Conservation (phyloP, 2,888 invertebrate genomes). For the Allolobophora icterica region DNA sequence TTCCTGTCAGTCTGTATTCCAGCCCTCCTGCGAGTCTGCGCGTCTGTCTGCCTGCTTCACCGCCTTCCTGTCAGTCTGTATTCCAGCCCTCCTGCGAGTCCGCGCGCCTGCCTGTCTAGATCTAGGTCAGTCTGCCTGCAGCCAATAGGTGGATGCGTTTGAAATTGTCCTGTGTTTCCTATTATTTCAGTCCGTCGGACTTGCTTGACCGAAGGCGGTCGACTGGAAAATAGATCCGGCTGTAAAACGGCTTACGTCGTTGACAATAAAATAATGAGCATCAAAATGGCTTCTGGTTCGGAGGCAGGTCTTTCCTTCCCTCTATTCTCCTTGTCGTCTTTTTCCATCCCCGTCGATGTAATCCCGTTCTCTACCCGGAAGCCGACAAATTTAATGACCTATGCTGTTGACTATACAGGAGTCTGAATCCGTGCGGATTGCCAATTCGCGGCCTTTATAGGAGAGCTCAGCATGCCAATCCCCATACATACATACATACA, state of each 20-base stretch:
- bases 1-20: too few relatives aligned
- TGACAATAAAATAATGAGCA: conserved; percentile 17
- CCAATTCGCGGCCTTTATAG: not conserved
- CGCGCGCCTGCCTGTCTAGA: too few relatives aligned
- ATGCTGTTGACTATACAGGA: too few relatives aligned
- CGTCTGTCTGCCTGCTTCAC: too few relatives aligned
- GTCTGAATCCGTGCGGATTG: not conserved
- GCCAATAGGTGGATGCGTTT: not conserved
- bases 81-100: too few relatives aligned
- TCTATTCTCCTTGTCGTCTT: not conserved
- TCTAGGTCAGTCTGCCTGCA: not conserved
- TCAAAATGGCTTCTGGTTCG: not conserved
- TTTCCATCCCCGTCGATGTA: not conserved
- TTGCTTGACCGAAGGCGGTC: not conserved
- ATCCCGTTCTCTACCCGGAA: not conserved
- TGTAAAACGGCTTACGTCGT: conserved; percentile 13
- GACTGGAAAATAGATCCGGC: not conserved
- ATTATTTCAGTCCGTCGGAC: not conserved
- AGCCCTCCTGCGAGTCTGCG: too few relatives aligned
- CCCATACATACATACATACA: not conserved
- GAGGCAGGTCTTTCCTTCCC: not conserved
- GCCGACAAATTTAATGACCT: not conserved
- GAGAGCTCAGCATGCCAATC: not conserved
- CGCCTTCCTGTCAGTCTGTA: too few relatives aligned
- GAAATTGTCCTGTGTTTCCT: not conserved